A percentile compares a stretch with the other conserved stretches of the same genome.
phyloP scores from a whole-genome alignment of 92 coral and sea anemone genomes.

The Porites divaricata region DNA sequence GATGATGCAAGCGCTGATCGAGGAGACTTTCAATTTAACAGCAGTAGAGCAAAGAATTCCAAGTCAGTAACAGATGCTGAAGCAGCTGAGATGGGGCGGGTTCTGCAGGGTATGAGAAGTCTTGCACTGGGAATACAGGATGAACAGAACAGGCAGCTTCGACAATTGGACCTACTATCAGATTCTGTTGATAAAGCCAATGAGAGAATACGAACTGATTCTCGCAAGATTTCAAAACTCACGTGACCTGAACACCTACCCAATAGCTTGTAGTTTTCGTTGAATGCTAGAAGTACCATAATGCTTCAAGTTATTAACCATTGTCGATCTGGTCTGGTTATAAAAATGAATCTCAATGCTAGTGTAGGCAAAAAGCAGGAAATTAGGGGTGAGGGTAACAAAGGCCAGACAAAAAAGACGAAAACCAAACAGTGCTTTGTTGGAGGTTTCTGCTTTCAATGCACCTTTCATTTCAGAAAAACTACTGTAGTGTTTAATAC shows the following conservation, averaged over 20 bases:
- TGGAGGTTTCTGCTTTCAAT: no score
- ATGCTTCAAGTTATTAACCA: conserved; percentile 23
- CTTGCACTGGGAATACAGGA: conserved; percentile 90
- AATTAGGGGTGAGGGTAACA: no score
- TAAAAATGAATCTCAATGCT: no score
- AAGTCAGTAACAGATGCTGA: conserved; percentile 80
- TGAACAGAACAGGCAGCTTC: conserved; percentile 86
- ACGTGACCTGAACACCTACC: conserved; percentile 14
- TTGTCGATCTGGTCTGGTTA: no score
- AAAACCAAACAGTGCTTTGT: no score
- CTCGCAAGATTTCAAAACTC: conserved; percentile 65
- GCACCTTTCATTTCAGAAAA: no score
- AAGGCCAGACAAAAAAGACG: no score
- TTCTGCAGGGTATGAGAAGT: conserved; percentile 81
- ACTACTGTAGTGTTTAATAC: no score
- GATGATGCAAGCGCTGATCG: neutral
- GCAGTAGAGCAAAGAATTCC: conserved; percentile 2
- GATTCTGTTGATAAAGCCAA: conserved; percentile 96
- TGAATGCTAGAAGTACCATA: neutral
- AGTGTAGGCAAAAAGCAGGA: neutral
- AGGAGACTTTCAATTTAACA: neutral
- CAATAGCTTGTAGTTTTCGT: no score
- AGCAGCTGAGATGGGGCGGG: conserved; percentile 84
- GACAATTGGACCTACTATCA: conserved; percentile 80
- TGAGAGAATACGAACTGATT: conserved; percentile 76